Conservation (phyloP, 2,113 vertebrate species). For the Epinephelus lanceolatus region DNA sequence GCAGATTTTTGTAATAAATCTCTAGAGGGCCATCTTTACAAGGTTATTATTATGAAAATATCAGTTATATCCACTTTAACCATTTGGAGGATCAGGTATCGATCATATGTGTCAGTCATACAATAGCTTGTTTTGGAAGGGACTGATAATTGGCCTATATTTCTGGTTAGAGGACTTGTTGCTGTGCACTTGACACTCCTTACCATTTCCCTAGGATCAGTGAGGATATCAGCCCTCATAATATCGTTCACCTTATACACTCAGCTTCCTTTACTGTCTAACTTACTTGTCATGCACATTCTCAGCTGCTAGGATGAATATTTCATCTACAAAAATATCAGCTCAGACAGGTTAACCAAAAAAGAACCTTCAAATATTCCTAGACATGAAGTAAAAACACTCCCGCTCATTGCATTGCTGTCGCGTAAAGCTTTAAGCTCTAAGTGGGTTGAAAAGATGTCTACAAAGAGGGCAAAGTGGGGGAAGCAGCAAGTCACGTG, state of each 20-base stretch:
- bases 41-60: background rate
- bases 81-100: background rate
- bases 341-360: conserved; percentile 24
- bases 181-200: background rate
- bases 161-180: background rate
- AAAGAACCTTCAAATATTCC: conserved; percentile 32
- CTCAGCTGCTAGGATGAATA: conserved; percentile 8
- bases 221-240: conserved; percentile 4
- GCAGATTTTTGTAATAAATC: too few relatives aligned
- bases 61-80: background rate
- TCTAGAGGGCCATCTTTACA: too few relatives aligned
- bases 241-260: background rate
- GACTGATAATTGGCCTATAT: conserved; percentile 17
- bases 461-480: conserved; percentile 9
- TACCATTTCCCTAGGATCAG: background rate
- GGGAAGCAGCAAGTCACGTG: background rate
- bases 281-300: conserved; percentile 39
- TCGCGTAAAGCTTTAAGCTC: conserved; percentile 14
- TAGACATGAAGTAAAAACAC: conserved; percentile 34
- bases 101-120: background rate
- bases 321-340: conserved; percentile 30
- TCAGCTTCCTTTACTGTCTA: conserved; percentile 5
- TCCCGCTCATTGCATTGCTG: conserved; percentile 24
- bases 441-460: conserved; percentile 10
- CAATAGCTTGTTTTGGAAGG: background rate